phyloP scores from a whole-genome alignment of 2,888 invertebrate genomes.

The Agrochola circellaris region DNA sequence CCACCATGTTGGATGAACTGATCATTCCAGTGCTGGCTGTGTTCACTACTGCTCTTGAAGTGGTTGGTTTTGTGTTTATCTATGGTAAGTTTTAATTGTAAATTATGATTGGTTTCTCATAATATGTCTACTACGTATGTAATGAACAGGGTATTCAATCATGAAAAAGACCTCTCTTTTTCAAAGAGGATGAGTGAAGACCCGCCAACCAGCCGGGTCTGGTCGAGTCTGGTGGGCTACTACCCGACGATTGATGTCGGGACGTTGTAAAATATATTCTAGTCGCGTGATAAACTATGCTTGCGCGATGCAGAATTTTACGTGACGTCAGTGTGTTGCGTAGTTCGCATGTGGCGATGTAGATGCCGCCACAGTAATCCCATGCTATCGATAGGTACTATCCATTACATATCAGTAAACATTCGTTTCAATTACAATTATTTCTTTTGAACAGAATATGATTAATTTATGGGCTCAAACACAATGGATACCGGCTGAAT shows the following conservation, averaged over 20 bases:
- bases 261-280: too few species aligned
- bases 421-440: background rate
- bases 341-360: too few species aligned
- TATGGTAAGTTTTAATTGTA: conserved; percentile 77
- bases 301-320: too few species aligned
- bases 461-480: too few species aligned
- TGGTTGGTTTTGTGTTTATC: conserved; percentile 86
- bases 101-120: background rate
- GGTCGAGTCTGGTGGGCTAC: too few species aligned
- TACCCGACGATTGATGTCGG: too few species aligned
- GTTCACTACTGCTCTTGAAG: conserved; percentile 82
- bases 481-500: background rate
- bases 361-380: background rate
- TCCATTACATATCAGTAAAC: background rate
- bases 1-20: conserved; percentile 82
- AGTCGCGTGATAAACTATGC: too few species aligned
- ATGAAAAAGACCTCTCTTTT: too few species aligned
- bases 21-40: conserved; percentile 82
- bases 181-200: too few species aligned
- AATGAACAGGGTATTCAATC: background rate
- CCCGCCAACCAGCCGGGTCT: too few species aligned
- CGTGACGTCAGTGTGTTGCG: too few species aligned
- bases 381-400: background rate
- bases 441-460: too few species aligned
- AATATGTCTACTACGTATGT: background rate